Conservation (phyloP, 2,888 invertebrate species). For the Ethmia dodecea region DNA sequence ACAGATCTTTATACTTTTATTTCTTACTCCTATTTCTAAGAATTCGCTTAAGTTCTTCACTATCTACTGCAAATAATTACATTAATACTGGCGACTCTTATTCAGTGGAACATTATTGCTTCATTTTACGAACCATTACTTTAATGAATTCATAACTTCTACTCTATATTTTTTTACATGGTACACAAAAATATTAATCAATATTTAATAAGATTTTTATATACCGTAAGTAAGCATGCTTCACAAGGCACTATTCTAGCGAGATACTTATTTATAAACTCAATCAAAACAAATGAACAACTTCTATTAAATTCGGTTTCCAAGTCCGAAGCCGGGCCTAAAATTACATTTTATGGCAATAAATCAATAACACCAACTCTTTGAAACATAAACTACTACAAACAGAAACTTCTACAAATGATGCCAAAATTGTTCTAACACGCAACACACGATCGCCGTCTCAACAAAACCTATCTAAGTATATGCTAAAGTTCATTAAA, state of each 20-base stretch:
- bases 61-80: conserved; percentile 34
- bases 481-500: conserved; percentile 23
- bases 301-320: conserved; percentile 72
- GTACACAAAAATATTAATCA: conserved; percentile 51
- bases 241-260: conserved; percentile 77
- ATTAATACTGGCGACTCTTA: conserved; percentile 56
- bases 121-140: conserved; percentile 31
- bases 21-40: conserved; percentile 26
- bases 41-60: conserved; percentile 31
- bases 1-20: conserved; percentile 4
- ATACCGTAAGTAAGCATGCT: conserved; percentile 72
- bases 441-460: conserved; percentile 35
- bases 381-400: conserved; percentile 32
- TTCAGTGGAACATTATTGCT: conserved; percentile 64
- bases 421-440: conserved; percentile 37
- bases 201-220: conserved; percentile 44
- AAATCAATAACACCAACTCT: conserved; percentile 48
- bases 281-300: conserved; percentile 48
- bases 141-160: conserved; percentile 22
- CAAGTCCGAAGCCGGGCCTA: conserved; percentile 62
- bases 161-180: conserved; percentile 36
- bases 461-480: conserved; percentile 33
- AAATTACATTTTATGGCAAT: conserved; percentile 63
- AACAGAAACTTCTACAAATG: conserved; percentile 25
- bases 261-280: conserved; percentile 52